Conservation (phyloP, 2,113 vertebrate species). For the Vulpes vulpes region DNA sequence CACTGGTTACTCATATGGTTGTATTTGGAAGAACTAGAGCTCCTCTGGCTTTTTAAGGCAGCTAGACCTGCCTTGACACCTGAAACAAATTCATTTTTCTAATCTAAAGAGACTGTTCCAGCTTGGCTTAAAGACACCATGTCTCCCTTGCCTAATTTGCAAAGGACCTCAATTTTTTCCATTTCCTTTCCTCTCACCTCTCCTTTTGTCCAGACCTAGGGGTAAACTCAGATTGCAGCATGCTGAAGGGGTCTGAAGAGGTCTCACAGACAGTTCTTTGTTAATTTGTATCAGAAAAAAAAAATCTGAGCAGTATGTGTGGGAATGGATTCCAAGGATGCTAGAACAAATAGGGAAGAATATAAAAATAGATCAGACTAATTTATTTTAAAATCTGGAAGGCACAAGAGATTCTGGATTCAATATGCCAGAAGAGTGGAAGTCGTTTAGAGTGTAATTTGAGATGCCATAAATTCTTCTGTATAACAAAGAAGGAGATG, state of each 20-base stretch:
- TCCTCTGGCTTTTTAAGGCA: not conserved
- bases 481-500: not conserved
- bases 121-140: not conserved
- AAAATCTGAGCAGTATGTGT: not conserved
- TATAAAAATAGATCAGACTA: conserved; percentile 34
- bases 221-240: not conserved
- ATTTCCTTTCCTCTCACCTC: not conserved
- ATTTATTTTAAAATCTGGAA: conserved; percentile 65
- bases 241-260: not conserved
- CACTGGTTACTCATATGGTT: not conserved
- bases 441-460: conserved; percentile 15
- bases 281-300: not conserved
- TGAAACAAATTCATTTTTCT: not conserved
- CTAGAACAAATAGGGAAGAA: conserved; percentile 23
- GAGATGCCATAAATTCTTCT: conserved; percentile 11
- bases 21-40: not conserved
- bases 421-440: not conserved
- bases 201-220: not conserved
- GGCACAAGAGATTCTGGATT: conserved; percentile 27
- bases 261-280: not conserved
- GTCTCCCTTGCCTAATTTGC: not conserved
- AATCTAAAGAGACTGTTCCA: not conserved
- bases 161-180: not conserved
- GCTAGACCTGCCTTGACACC: not conserved
- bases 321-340: conserved; percentile 6